A percentile compares a stretch with the other conserved stretches of the same genome.
These are phyloP conservation scores for Cherax destructor DNA, from an alignment of 1,140 invertebrate genomes.

Conservation along the genomic window DNA sequence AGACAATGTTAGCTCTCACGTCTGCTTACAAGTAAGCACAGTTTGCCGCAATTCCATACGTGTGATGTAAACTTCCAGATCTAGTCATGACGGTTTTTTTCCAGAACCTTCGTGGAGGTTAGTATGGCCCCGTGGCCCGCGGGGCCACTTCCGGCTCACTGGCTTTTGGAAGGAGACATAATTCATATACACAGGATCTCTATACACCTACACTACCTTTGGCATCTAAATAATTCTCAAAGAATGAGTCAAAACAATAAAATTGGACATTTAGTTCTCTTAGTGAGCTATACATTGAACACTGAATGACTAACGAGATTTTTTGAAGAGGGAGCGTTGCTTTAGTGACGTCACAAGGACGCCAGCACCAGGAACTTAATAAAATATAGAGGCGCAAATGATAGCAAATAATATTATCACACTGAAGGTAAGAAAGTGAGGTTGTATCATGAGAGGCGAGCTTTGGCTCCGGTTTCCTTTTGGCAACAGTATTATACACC, in stretches of 20 bases:
- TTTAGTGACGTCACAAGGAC: not conserved
- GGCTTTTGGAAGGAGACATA: slow-evolving; percentile 13
- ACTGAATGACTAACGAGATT: slow-evolving; percentile 45
- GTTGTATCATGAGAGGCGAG: slow-evolving; percentile 32
- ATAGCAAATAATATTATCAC: slow-evolving; percentile 27
- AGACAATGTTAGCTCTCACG: too few species aligned
- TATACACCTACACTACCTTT: slow-evolving; percentile 27
- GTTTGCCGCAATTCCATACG: too few species aligned
- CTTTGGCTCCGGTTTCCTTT: slow-evolving; percentile 31
- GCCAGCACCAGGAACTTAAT: not conserved
- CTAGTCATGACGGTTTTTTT: too few species aligned
- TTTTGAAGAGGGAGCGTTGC: not conserved
- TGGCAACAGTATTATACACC: slow-evolving; percentile 34
- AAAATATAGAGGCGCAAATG: slow-evolving; percentile 12
- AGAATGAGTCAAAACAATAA: slow-evolving; percentile 24
- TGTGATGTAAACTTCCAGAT: too few species aligned
- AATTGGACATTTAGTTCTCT: slow-evolving; percentile 35
- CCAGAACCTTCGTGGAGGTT: too few species aligned
- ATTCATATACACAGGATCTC: slow-evolving; percentile 6
- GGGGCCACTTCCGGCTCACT: not conserved
- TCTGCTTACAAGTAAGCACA: too few species aligned
- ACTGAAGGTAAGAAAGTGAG: slow-evolving; percentile 34
- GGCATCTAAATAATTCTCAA: slow-evolving; percentile 20
- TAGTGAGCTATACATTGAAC: slow-evolving; percentile 65
- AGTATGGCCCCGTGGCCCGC: not conserved